Evolutionary conservation across 2,113 vertebrate genomes (phyloP).

Genomic region (Psilopogon haemacephalus): DNA sequence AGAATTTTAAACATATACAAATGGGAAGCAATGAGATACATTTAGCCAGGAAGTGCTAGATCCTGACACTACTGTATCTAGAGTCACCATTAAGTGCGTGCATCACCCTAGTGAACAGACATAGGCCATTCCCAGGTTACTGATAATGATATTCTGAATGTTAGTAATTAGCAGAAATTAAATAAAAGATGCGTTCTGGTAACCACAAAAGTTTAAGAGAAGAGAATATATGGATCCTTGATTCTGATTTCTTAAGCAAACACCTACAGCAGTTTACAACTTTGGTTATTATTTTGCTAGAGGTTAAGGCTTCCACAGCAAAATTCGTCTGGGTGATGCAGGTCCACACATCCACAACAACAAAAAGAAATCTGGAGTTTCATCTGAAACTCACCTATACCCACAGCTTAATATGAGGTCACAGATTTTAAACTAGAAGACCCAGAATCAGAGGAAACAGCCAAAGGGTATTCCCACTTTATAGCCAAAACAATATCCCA

Average conservation of each 20-base stretch:
- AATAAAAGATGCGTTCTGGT: background rate
- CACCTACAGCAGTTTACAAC: background rate
- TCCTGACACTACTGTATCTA: background rate
- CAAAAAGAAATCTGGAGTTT: background rate
- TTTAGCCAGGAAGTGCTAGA: background rate
- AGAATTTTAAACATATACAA: background rate
- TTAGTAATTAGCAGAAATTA: background rate
- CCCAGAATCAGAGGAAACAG: background rate
- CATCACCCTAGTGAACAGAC: background rate
- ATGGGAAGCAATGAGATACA: background rate
- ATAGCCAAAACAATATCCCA: background rate
- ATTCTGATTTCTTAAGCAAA: background rate
- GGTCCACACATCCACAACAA: rapidly evolving
- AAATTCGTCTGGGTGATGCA: background rate
- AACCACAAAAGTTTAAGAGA: background rate
- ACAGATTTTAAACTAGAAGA: background rate
- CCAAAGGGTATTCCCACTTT: background rate
- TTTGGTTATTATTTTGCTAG: background rate
- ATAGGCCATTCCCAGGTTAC: background rate
- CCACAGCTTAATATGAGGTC: background rate
- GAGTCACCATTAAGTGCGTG: rapidly evolving
- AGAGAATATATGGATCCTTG: background rate
- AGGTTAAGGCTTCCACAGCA: background rate
- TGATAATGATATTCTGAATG: background rate
- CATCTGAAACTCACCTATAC: background rate